Conservation (phyloP, 1,140 invertebrate genomes). For the Fopius arisanus region DNA sequence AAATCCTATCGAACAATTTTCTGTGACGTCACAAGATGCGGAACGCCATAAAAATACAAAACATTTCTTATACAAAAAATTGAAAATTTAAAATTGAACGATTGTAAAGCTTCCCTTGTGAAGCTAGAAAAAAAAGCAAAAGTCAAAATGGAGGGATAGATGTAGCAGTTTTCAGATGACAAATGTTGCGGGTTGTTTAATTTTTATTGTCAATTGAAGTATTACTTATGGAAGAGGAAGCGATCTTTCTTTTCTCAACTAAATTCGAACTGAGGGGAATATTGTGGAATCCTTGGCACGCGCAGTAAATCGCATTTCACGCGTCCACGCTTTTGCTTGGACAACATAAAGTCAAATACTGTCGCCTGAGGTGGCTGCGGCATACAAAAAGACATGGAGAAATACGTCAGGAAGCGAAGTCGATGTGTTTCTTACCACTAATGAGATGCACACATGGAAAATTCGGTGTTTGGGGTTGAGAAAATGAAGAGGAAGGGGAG, state of each 20-base stretch:
- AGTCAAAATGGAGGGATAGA: too few relatives aligned
- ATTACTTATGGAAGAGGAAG: not conserved
- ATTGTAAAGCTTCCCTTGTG: too few relatives aligned
- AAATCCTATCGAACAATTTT: too few relatives aligned
- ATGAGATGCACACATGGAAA: slow-evolving; percentile 48
- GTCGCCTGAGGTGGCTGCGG: not conserved
- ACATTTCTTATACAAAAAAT: too few relatives aligned
- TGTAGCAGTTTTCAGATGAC: too few relatives aligned
- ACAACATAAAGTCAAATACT: not conserved
- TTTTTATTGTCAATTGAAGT: slow-evolving; percentile 8
- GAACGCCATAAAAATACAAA: too few relatives aligned
- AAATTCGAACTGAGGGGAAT: not conserved
- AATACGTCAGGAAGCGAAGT: not conserved
- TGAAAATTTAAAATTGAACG: too few relatives aligned
- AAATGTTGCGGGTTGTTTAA: too few relatives aligned
- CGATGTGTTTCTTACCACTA: slow-evolving; percentile 35
- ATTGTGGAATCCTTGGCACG: slow-evolving; percentile 12
- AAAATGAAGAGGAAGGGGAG: slow-evolving; percentile 3
- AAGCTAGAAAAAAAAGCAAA: too few relatives aligned
- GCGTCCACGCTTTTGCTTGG: slow-evolving; percentile 12
- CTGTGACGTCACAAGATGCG: too few relatives aligned
- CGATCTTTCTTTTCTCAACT: not conserved
- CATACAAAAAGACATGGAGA: not conserved
- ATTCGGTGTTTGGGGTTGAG: not conserved
- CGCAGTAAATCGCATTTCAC: slow-evolving; percentile 14